Evolutionary conservation across 2,113 vertebrate species (phyloP).

Genomic region (Cyprinodon brontotheroides): DNA sequence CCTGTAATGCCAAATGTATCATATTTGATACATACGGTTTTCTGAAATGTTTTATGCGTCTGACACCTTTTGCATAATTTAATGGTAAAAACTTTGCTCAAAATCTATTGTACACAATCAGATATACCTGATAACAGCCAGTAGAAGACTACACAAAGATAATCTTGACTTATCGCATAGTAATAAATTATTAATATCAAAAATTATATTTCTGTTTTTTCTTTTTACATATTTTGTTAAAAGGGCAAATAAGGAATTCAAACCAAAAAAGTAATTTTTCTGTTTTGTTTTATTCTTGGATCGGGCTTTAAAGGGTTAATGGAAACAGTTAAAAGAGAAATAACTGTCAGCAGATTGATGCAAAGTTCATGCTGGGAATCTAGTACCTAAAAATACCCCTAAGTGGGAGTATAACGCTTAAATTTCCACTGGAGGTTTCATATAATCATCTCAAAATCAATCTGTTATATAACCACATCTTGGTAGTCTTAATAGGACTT

Average conservation of each 20-base stretch:
- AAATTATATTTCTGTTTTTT: too few species aligned
- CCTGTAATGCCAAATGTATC: too few species aligned
- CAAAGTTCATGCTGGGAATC: constrained; percentile 3
- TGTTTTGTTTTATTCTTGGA: neutral
- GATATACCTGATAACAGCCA: too few species aligned
- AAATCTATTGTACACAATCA: too few species aligned
- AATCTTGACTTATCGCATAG: too few species aligned
- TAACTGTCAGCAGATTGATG: neutral
- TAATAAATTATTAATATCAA: too few species aligned
- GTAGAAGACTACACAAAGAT: too few species aligned
- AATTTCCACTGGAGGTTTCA: constrained; percentile 22
- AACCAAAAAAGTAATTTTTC: neutral
- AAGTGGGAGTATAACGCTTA: constrained; percentile 26
- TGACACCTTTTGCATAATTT: too few species aligned
- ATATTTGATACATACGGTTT: too few species aligned
- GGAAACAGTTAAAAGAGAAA: neutral
- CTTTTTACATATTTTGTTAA: too few species aligned
- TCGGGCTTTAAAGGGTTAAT: neutral
- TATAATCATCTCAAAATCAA: constrained; percentile 26
- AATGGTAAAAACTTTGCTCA: too few species aligned
- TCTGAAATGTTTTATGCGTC: too few species aligned
- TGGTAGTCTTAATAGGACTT: constrained; percentile 34
- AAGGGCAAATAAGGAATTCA: neutral
- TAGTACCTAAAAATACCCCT: constrained; percentile 29
- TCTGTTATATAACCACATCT: constrained; percentile 31